Evolutionary conservation across 2,888 invertebrate genomes (phyloP).

Genomic region (Buathra laborator): DNA sequence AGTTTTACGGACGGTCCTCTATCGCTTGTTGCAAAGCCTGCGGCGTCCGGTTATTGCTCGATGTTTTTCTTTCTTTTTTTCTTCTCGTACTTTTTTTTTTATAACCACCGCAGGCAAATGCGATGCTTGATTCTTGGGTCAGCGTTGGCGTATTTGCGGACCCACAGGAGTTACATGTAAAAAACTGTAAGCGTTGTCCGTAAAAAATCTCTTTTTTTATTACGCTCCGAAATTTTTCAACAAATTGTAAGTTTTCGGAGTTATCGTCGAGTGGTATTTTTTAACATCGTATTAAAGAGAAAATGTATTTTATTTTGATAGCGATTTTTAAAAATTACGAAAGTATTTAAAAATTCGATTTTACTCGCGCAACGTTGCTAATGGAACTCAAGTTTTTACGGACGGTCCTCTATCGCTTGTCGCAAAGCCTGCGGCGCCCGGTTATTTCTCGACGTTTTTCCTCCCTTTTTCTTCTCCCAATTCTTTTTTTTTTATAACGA

Average conservation of each 20-base stretch:
- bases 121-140: background rate
- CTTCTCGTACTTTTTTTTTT: background rate
- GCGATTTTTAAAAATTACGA: too few species aligned
- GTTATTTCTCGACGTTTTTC: background rate
- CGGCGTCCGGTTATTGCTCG: background rate
- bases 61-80: background rate
- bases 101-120: conserved; percentile 14
- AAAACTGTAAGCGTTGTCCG: too few species aligned
- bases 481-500: conserved; percentile 2
- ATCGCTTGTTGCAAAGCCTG: conserved; percentile 15
- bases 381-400: conserved; percentile 26
- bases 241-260: too few species aligned
- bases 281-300: too few species aligned
- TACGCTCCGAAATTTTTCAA: too few species aligned
- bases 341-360: background rate
- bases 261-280: too few species aligned
- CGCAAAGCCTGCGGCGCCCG: conserved; percentile 8
- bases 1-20: conserved; percentile 18
- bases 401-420: conserved; percentile 22
- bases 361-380: conserved; percentile 27
- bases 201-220: too few species aligned
- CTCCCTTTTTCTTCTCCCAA: background rate
- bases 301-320: too few species aligned
- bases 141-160: background rate
- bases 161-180: background rate